phyloP scores from a whole-genome alignment of 2,888 invertebrate species.

The Tetragnatha montana region DNA sequence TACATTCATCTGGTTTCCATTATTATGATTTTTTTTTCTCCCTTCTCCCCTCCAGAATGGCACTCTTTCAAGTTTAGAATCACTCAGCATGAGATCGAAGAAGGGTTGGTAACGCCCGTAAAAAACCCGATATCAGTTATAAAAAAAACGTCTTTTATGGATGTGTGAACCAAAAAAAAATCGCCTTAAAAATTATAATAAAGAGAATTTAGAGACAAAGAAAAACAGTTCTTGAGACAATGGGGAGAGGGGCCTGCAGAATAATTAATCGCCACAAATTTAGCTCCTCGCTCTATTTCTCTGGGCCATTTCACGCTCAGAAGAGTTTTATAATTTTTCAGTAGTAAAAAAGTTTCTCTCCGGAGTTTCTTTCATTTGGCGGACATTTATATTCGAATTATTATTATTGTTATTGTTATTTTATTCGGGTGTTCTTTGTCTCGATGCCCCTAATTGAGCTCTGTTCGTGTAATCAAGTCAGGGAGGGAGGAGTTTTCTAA shows the following conservation, averaged over 20 bases:
- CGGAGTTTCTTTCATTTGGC: constrained; percentile 41
- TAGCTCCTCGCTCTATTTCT: constrained; percentile 69
- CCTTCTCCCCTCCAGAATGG: neutral
- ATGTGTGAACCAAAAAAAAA: neutral
- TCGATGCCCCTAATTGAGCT: constrained; percentile 59
- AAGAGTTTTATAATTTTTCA: constrained; percentile 69
- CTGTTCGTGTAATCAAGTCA: constrained; percentile 59
- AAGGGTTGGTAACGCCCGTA: neutral
- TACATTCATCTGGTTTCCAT: neutral
- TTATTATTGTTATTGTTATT: constrained; percentile 69
- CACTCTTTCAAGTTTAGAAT: neutral
- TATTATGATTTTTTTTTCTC: neutral
- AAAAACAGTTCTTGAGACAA: constrained; percentile 67
- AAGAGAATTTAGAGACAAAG: constrained; percentile 58
- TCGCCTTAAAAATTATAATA: constrained; percentile 28
- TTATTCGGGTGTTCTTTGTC: constrained; percentile 66
- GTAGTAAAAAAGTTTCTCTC: constrained; percentile 28
- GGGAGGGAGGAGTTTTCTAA: constrained; percentile 61
- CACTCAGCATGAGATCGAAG: neutral
- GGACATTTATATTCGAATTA: constrained; percentile 63
- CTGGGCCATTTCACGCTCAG: constrained; percentile 67
- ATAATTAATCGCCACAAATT: constrained; percentile 70
- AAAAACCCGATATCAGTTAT: constrained; percentile 43
- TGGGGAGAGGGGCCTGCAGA: constrained; percentile 40
- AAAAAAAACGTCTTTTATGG: constrained; percentile 18